Evolutionary conservation across 1,140 invertebrate genomes (phyloP), one percentile per base, ranked within the genome.

Genomic region (Drosophila elegans): DNA sequence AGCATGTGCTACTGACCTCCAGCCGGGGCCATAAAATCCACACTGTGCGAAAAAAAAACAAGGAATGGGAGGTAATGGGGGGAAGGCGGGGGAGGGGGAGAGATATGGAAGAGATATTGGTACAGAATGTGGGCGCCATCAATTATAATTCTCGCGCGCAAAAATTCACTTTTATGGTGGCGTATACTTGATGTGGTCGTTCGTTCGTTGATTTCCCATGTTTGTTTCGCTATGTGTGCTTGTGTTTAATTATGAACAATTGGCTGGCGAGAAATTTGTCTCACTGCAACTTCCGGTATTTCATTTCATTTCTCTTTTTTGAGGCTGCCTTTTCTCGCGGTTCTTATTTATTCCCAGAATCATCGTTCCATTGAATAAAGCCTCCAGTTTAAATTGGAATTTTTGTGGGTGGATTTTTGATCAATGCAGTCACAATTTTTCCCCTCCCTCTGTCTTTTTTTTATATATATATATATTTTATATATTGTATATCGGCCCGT

Each of bases 1-100:
- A 41, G 67, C 57, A 41, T 86, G 84, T 89, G 84, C 84, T 89
- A 89, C 76, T 89, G 84, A 89, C 84, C 84, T 89, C 84, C 73
- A 89, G 76, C 60, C 67, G 62, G 54, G 66, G 75, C 79, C 53
- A 78, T 78, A 83, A 82, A 78, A 83, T 61, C 42, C 61, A 73
- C 51, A 63, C 52, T 44, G 46, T 39, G 16, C 16, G 16, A 21
- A 21, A 21, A 21, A 21, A 21, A 21, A 21, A 21, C 16, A 1
- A 21, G 16, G 1, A 21, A 21, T 1, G 16, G 16, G 16, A 21
- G 16, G 16, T 1, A 1, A 21, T 21, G 16, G 16, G 16, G 49
- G 34, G n/a, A 49, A 16, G 27, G 27, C 38, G 53, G 34, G 39
- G 1, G 12, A 56, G 21, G 54, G 38, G 27, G 16, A 32, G 16